Evolutionary conservation across 2,888 invertebrate species (phyloP), one percentile per base, ranked within the genome.

Genomic region (Callimorpha dominula): DNA sequence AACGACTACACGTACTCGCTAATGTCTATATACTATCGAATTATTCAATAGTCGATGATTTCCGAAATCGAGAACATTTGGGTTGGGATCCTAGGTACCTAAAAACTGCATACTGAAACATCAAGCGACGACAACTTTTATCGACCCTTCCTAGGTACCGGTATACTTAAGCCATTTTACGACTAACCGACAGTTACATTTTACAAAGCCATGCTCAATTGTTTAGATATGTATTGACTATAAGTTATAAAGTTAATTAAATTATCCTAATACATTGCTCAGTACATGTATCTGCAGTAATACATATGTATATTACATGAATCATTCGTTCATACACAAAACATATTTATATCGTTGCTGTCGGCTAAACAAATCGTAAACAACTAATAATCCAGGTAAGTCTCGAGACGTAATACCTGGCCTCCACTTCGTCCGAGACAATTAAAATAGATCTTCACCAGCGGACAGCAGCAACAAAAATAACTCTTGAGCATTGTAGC

Each of bases 361-460:
- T 62, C 68, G 5, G 46, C 62, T 62, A 69, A 69, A 69, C 68
- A 62, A 62, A 62, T 79, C 68, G 49, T 78, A 75, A 76, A 74
- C 76, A 68, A 64, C 70, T 75, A 77, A 80, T 80, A 78, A 76
- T 76, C 72, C 75, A 76, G 75, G 78, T 79, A 79, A 68, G 57
- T 69, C 31, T 49, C 63, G 20, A 70, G 20, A 70, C 72, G 68
- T 60, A 57, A 70, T 52, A 70, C 72, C 72, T 49, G 73, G 73
- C 72, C 57, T 74, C 66, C 52, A 65, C 63, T 63, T 49, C 60
- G 68, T 14, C 54, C 15, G 73, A 76, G 76, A 79, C 81, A 79
- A 77, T 82, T 73, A 79, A 79, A 82, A 82, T 82, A 79, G 79
- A 82, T 75, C 71, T 75, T 69, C 73, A 81, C 74, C 74, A 79